Conservation (phyloP, 2,888 invertebrate species). For the Ochropleura plecta region DNA sequence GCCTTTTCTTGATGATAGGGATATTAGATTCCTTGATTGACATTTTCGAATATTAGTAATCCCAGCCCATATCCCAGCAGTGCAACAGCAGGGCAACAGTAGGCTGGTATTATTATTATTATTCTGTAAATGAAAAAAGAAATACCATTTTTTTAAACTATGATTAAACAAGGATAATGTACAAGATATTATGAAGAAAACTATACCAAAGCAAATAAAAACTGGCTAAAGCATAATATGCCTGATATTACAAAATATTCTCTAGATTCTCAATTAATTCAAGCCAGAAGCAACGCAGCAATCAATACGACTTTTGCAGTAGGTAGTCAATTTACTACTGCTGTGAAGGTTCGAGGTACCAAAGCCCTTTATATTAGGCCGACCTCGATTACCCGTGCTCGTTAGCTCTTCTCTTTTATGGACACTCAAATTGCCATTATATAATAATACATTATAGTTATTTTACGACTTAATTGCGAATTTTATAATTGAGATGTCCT, state of each 20-base stretch:
- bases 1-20: background rate
- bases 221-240: background rate
- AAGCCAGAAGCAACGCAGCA: background rate
- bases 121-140: background rate
- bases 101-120: no score
- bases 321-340: slow-evolving; percentile 41
- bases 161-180: background rate
- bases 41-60: no score
- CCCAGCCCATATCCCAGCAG: background rate
- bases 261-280: background rate
- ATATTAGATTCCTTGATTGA: background rate
- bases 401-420: slow-evolving; percentile 73
- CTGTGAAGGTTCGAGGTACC: slow-evolving; percentile 36
- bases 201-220: background rate
- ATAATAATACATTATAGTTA: slow-evolving; percentile 55
- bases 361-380: slow-evolving; percentile 73
- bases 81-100: no score
- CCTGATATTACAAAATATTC: no score
- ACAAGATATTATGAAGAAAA: background rate
- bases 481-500: slow-evolving; percentile 49
- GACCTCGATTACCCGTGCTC: slow-evolving; percentile 72
- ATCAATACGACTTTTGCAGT: slow-evolving; percentile 8
- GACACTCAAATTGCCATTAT: slow-evolving; percentile 74
- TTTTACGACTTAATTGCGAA: slow-evolving; percentile 54
- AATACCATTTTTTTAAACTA: background rate